These are phyloP conservation scores for Dicaeum eximium DNA, from an alignment of 2,113 vertebrate species.

Conservation along the genomic window DNA sequence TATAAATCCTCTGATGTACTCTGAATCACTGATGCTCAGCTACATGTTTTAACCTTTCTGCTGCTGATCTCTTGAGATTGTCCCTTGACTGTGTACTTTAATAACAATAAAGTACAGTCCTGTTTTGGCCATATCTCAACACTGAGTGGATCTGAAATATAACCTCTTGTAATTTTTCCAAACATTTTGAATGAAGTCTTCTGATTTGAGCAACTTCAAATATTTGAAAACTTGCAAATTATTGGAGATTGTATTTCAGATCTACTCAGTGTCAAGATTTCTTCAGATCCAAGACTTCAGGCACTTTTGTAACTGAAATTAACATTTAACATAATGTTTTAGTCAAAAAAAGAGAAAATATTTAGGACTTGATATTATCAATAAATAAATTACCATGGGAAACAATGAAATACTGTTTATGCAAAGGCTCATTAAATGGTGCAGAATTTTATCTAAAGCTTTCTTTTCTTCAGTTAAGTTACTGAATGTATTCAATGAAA, in stretches of 20 bases:
- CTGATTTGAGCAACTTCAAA: not conserved
- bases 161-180: not conserved
- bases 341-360: not conserved
- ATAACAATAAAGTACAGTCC: not conserved
- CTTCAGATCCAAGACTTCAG: not conserved
- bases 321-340: not conserved
- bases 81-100: not conserved
- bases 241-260: not conserved
- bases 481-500: not conserved
- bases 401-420: not conserved
- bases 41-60: not conserved
- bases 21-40: not conserved
- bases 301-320: not conserved
- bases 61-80: not conserved
- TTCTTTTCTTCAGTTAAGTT: not conserved
- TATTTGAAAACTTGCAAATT: not conserved
- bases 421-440: not conserved
- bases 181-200: not conserved
- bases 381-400: not conserved
- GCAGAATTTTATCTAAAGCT: not conserved
- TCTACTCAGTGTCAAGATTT: rapidly evolving
- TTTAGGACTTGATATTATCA: not conserved
- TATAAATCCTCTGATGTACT: not conserved
- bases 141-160: not conserved
- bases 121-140: not conserved